These are phyloP conservation scores for Brachionus asplanchnoidis DNA, from an alignment of 1,140 invertebrate species.

Conservation along the genomic window DNA sequence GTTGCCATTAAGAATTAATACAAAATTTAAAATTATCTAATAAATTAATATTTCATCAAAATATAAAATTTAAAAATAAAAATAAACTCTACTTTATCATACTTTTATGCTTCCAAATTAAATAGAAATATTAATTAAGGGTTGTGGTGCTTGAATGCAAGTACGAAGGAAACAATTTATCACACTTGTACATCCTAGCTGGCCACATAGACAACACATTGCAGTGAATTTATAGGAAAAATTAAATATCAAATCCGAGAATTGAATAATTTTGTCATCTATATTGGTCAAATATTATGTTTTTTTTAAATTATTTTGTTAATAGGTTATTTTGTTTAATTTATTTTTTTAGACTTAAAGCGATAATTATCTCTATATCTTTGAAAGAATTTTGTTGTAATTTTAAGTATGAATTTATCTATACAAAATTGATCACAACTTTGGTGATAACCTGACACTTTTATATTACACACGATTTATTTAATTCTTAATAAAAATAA, in stretches of 20 bases:
- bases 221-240: not conserved
- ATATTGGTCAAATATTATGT: not conserved
- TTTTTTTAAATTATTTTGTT: not conserved
- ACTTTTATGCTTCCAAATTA: not conserved
- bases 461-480: not conserved
- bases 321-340: slow-evolving; percentile 5
- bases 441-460: not conserved
- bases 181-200: slow-evolving; percentile 29
- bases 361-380: not conserved
- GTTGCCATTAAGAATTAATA: too few species aligned
- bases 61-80: not conserved
- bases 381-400: not conserved
- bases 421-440: not conserved
- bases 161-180: slow-evolving; percentile 21
- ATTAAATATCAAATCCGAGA: not conserved
- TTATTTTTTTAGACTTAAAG: slow-evolving; percentile 3
- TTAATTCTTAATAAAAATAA: slow-evolving; percentile 13
- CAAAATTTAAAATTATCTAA: too few species aligned
- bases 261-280: not conserved
- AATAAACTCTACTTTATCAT: too few species aligned
- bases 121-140: not conserved
- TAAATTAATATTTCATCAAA: too few species aligned
- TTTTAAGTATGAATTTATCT: not conserved
- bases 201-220: slow-evolving; percentile 39
- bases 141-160: slow-evolving; percentile 33